A percentile compares a stretch with the other conserved stretches of the same genome.
Conservation (phyloP, 2,113 vertebrate species). For the Aramus guarauna region DNA sequence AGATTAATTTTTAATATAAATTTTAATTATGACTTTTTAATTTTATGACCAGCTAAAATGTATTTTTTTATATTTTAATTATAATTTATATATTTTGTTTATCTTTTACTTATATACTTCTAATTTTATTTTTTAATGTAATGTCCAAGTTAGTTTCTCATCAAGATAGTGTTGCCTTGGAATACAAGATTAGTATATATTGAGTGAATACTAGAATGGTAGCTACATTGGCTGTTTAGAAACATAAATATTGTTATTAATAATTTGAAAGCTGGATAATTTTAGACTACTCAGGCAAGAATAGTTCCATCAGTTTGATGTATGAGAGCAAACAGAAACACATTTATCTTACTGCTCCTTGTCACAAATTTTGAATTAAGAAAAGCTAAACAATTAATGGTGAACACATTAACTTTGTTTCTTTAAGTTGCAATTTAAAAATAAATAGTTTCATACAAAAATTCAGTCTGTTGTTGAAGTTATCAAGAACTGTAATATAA, state of each 20-base stretch:
- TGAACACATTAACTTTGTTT: not conserved
- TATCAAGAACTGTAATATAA: not conserved
- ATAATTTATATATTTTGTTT: not conserved
- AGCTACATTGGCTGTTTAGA: not conserved
- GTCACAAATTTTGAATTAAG: not conserved
- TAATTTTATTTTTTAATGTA: not conserved
- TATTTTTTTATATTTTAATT: not conserved
- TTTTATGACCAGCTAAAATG: not conserved
- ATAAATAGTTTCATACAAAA: not conserved
- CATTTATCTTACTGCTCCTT: not conserved
- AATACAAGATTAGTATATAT: not conserved
- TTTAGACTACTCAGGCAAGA: not conserved
- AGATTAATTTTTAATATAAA: not conserved
- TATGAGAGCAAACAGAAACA: not conserved
- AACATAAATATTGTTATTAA: not conserved
- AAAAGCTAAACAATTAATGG: not conserved
- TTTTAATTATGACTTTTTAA: not conserved
- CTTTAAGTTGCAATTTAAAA: not conserved
- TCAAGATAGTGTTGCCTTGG: fast-evolving
- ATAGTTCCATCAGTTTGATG: not conserved
- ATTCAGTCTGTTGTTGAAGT: not conserved
- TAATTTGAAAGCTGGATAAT: not conserved
- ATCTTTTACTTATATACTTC: not conserved
- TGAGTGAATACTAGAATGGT: not conserved
- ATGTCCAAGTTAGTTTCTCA: not conserved